Percentiles rank a stretch among this genome's conserved stretches.
Conservation (phyloP, 2,888 invertebrate genomes). For the Brachyopa scutellaris region DNA sequence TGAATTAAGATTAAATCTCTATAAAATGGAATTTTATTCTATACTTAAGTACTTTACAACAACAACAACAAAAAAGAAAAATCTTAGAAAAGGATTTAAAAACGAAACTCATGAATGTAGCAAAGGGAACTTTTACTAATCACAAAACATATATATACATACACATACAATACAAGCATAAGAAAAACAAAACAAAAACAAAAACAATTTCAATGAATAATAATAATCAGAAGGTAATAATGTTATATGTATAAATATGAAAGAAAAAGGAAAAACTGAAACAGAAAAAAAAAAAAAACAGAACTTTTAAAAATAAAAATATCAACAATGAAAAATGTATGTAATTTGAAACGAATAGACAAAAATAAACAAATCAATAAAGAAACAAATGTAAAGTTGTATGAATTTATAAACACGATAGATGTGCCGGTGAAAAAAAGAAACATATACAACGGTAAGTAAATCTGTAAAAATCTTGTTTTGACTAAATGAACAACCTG, state of each 20-base stretch:
- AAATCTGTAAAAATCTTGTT: too few relatives aligned
- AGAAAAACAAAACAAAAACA: too few relatives aligned
- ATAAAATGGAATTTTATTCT: constrained; percentile 18
- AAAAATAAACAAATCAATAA: constrained; percentile 45
- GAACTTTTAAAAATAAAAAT: constrained; percentile 26
- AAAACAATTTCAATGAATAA: neutral
- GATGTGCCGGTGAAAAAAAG: too few relatives aligned
- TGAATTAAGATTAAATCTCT: constrained; percentile 1
- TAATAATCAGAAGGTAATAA: constrained; percentile 11
- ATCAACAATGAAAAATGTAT: constrained; percentile 55
- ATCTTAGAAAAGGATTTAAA: neutral
- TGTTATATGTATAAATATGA: constrained; percentile 48
- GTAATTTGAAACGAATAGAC: constrained; percentile 56
- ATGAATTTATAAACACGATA: too few relatives aligned
- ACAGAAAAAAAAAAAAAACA: neutral
- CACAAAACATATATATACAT: constrained; percentile 40
- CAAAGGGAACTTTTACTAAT: constrained; percentile 22
- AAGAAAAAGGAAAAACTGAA: neutral
- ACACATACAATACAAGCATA: constrained; percentile 4
- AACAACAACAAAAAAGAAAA: constrained; percentile 2
- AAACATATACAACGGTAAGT: too few relatives aligned
- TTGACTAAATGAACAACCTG: too few relatives aligned
- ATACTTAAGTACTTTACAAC: constrained; percentile 32
- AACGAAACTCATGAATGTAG: constrained; percentile 9
- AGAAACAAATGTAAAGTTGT: neutral